Evolutionary conservation across 2,888 invertebrate genomes (phyloP).

Genomic region (Psylliodes chrysocephalus): DNA sequence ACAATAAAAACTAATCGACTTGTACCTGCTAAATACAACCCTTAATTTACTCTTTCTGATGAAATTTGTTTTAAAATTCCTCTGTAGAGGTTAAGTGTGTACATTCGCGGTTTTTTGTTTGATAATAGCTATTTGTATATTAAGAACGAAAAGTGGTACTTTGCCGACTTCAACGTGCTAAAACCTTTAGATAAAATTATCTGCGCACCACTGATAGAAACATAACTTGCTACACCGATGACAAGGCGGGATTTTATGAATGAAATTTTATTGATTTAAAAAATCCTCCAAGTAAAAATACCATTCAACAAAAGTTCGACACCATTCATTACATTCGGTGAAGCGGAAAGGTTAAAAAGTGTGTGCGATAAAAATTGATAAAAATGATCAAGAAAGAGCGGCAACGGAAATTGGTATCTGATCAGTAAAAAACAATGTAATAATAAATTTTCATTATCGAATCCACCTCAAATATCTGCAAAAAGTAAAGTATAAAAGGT

Average conservation of each 20-base stretch:
- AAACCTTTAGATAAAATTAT: too few relatives aligned
- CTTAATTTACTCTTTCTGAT: too few relatives aligned
- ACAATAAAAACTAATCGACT: too few relatives aligned
- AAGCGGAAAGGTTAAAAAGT: neutral
- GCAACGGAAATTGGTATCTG: neutral
- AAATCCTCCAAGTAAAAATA: neutral
- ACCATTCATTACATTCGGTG: neutral
- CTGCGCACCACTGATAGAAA: too few relatives aligned
- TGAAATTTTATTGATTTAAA: neutral
- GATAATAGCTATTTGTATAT: too few relatives aligned
- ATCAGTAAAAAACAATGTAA: neutral
- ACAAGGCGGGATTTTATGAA: neutral
- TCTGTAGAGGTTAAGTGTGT: too few relatives aligned
- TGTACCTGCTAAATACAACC: too few relatives aligned
- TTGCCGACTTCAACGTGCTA: too few relatives aligned
- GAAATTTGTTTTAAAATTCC: too few relatives aligned
- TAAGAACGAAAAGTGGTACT: too few relatives aligned
- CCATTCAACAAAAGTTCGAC: neutral
- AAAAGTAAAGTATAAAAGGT: neutral
- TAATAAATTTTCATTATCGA: neutral
- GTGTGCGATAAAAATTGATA: neutral
- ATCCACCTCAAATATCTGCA: neutral
- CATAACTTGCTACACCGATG: neutral
- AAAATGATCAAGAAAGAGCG: neutral
- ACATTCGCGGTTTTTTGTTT: too few relatives aligned